Conservation (phyloP, 1,140 invertebrate genomes). For the Aphelinus certus region DNA sequence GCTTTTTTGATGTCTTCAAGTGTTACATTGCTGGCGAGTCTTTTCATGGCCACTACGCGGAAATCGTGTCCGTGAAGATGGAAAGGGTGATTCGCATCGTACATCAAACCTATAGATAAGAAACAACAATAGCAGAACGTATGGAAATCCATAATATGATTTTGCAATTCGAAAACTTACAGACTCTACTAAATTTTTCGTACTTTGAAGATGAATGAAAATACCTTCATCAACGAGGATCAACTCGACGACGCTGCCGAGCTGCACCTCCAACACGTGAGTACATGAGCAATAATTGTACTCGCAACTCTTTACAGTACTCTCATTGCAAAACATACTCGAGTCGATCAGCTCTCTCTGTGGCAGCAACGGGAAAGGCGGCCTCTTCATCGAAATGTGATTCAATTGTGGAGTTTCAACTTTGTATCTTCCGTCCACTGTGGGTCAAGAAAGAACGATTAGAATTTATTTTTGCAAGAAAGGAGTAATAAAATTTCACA, state of each 20-base stretch:
- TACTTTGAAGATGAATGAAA: neutral
- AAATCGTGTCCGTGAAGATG: constrained; percentile 88
- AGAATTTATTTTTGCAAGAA: too few relatives aligned
- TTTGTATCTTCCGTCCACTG: too few relatives aligned
- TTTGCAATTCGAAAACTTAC: too few relatives aligned
- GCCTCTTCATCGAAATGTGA: constrained; percentile 82
- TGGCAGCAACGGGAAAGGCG: constrained; percentile 77
- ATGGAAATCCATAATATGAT: too few relatives aligned
- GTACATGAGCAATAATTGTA: constrained; percentile 82
- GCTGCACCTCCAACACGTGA: constrained; percentile 74
- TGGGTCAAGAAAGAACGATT: too few relatives aligned
- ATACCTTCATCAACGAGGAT: constrained; percentile 83
- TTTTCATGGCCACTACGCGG: constrained; percentile 81
- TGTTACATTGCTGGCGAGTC: constrained; percentile 67
- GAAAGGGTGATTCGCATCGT: constrained; percentile 73
- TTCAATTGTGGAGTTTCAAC: constrained; percentile 82
- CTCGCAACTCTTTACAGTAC: constrained; percentile 70
- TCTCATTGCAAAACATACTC: constrained; percentile 44
- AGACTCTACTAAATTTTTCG: too few relatives aligned
- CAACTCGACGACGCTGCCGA: constrained; percentile 57
- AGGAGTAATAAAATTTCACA: too few relatives aligned
- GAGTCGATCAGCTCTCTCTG: constrained; percentile 56
- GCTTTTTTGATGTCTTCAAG: constrained; percentile 74
- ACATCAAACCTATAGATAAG: too few relatives aligned
- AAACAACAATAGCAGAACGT: too few relatives aligned